Percentiles rank a stretch among this genome's conserved stretches.
Conservation (phyloP, 2,888 invertebrate genomes). For the Sarcophaga variegata region DNA sequence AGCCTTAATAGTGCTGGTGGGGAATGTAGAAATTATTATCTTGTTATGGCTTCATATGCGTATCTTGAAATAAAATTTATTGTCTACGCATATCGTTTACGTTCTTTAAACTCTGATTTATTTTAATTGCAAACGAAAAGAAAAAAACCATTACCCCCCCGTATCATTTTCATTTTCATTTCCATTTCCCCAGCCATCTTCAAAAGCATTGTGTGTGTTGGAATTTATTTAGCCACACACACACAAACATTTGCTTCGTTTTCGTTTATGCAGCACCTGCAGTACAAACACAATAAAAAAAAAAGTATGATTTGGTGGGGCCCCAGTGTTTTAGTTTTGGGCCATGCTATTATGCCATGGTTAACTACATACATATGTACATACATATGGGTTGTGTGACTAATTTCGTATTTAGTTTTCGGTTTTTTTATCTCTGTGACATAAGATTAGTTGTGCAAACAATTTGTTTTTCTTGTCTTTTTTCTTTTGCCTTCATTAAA, state of each 20-base stretch:
- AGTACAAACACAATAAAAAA: slow-evolving; percentile 10
- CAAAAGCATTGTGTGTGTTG: neutral
- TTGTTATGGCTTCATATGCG: neutral
- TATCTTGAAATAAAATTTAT: neutral
- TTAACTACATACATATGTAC: neutral
- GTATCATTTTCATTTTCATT: neutral
- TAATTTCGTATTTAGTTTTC: slow-evolving; percentile 11
- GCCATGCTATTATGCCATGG: neutral
- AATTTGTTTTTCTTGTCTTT: slow-evolving; percentile 4
- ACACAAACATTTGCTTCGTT: neutral
- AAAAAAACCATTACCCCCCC: too few species aligned
- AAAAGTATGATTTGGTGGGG: neutral
- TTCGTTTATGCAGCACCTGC: slow-evolving; percentile 33
- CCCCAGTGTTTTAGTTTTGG: neutral
- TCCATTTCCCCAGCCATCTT: neutral
- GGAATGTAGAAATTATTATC: neutral
- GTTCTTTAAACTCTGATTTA: neutral
- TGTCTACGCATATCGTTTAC: neutral
- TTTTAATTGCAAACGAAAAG: neutral
- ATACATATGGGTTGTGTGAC: slow-evolving; percentile 17
- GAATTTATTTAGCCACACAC: neutral
- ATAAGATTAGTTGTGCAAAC: slow-evolving; percentile 45
- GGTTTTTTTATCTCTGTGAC: slow-evolving; percentile 19
- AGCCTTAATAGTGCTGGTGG: neutral
- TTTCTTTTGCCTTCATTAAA: neutral